phyloP scores from a whole-genome alignment of 2,797 vertebrate species.

The Parauchenoglanis ngamensis region DNA sequence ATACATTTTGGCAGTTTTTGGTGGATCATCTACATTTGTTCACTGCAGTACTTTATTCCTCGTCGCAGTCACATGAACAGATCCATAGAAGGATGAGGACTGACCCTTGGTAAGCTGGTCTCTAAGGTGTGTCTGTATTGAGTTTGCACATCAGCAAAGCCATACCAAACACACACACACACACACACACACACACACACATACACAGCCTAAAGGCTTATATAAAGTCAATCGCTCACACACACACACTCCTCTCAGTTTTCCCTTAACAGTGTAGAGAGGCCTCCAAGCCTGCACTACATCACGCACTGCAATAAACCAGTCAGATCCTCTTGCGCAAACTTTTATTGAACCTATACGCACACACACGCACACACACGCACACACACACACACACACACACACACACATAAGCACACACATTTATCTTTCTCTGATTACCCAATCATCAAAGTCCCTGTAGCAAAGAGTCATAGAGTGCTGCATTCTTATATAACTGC shows the following conservation, averaged over 20 bases:
- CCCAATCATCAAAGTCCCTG: conserved; percentile 49
- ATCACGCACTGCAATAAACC: conserved; percentile 79
- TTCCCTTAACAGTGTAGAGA: conserved; percentile 70
- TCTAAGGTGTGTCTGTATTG: conserved; percentile 27
- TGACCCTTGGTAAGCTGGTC: conserved; percentile 15
- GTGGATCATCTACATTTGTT: background rate
- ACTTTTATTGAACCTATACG: conserved; percentile 48
- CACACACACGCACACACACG: conserved; percentile 25
- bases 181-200: conserved; percentile 36
- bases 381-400: conserved; percentile 30
- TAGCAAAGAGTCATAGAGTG: conserved; percentile 46
- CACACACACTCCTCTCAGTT: conserved; percentile 41
- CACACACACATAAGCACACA: conserved; percentile 44
- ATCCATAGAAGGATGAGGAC: conserved; percentile 8
- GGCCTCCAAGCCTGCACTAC: conserved; percentile 73
- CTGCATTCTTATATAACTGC: conserved; percentile 55
- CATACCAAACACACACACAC: background rate
- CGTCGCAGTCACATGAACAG: conserved; percentile 37
- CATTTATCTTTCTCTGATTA: conserved; percentile 57
- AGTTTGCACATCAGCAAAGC: background rate
- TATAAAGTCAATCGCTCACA: conserved; percentile 37
- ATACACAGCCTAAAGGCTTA: conserved; percentile 29
- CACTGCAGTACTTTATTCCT: conserved; percentile 26
- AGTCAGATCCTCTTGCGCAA: conserved; percentile 60
- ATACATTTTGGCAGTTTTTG: background rate